Evolutionary conservation across 2,888 invertebrate species (phyloP).

Genomic region (Cremastinae sp.): DNA sequence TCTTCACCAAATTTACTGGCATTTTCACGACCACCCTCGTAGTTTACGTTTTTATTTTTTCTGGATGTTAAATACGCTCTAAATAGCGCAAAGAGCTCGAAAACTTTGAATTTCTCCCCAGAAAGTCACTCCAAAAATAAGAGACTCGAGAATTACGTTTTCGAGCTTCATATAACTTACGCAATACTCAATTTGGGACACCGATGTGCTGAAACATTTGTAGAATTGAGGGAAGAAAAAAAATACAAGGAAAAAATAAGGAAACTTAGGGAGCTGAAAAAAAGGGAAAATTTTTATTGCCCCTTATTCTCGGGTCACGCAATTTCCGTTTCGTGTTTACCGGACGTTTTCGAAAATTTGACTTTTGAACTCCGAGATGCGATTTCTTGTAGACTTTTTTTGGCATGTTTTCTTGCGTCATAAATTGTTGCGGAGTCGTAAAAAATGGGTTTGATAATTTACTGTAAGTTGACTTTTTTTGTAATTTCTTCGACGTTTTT

Average conservation of each 20-base stretch:
- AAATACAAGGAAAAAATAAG: slow-evolving; percentile 49
- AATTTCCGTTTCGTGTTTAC: slow-evolving; percentile 14
- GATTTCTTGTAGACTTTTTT: slow-evolving; percentile 28
- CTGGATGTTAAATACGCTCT: slow-evolving; percentile 45
- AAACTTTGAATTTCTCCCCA: slow-evolving; percentile 21
- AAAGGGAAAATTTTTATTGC: slow-evolving; percentile 54
- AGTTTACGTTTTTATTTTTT: slow-evolving; percentile 38
- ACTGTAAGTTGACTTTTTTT: slow-evolving; percentile 1
- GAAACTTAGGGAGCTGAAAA: slow-evolving; percentile 32
- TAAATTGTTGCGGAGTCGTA: slow-evolving; percentile 31
- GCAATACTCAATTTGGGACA: not conserved
- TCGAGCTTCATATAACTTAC: not conserved
- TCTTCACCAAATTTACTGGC: slow-evolving; percentile 19
- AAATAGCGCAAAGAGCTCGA: slow-evolving; percentile 55
- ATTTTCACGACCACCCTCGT: slow-evolving; percentile 56
- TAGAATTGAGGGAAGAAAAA: slow-evolving; percentile 49
- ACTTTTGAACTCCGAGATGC: slow-evolving; percentile 44
- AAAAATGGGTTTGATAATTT: slow-evolving; percentile 33
- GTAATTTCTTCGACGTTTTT: no score
- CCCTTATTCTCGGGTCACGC: slow-evolving; percentile 27
- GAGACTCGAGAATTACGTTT: slow-evolving; percentile 39
- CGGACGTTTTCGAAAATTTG: slow-evolving; percentile 36
- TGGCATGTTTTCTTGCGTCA: not conserved
- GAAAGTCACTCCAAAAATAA: slow-evolving; percentile 40
- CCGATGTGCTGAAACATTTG: slow-evolving; percentile 61